phyloP scores from a whole-genome alignment of 2,113 vertebrate genomes.

The Arvicanthis niloticus region DNA sequence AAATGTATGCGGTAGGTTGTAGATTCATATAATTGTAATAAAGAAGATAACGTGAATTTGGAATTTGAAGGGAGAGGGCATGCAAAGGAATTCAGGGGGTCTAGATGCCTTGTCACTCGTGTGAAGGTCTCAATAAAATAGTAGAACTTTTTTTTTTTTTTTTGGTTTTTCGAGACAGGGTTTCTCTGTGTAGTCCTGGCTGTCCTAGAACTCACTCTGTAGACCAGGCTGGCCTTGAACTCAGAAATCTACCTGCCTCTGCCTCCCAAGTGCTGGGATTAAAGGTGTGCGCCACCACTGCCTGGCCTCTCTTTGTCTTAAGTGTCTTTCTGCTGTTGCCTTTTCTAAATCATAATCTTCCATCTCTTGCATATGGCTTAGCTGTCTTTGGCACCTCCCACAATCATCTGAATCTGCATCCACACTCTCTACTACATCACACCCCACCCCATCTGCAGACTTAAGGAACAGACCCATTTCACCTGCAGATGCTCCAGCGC shows the following conservation, averaged over 20 bases:
- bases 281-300: no score
- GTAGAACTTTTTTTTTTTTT: no score
- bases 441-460: background rate
- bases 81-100: background rate
- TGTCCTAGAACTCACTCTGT: no score
- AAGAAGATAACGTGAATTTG: background rate
- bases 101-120: background rate
- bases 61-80: background rate
- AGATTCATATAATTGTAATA: background rate
- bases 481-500: background rate
- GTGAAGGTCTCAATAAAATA: background rate
- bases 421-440: background rate
- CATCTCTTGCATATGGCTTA: background rate
- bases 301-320: no score
- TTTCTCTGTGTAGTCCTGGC: no score
- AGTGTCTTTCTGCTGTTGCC: slow-evolving; percentile 8
- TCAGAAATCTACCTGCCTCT: no score
- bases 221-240: no score
- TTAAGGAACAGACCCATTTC: background rate
- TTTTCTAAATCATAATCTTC: background rate
- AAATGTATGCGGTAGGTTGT: background rate
- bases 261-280: no score
- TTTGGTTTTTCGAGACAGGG: no score
- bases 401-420: background rate
- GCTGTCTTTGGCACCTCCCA: background rate